phyloP scores from a whole-genome alignment of 2,113 vertebrate species.

The Salvator merianae region DNA sequence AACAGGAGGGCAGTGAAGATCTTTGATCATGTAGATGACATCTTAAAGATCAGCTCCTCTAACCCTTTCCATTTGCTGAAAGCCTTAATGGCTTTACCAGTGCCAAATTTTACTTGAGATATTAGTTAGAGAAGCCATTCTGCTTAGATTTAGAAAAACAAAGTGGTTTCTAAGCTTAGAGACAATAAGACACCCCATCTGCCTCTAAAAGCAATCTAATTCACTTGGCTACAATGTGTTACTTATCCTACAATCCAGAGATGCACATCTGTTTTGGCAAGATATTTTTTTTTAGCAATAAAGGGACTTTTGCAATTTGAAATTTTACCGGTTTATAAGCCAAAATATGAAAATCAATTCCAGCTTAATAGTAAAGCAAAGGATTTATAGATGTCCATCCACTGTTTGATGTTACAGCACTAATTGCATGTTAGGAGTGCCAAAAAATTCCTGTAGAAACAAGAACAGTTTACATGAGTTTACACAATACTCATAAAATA shows the following conservation, averaged over 20 bases:
- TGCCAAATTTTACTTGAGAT: conserved; percentile 22
- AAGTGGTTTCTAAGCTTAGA: conserved; percentile 9
- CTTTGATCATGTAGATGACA: not conserved
- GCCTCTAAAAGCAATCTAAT: not conserved
- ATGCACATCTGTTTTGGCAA: not conserved
- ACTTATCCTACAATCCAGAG: not conserved
- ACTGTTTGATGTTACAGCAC: not conserved
- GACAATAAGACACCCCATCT: not conserved
- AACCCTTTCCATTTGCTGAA: conserved; percentile 12
- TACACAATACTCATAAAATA: not conserved
- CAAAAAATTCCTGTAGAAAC: not conserved
- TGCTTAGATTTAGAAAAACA: conserved; percentile 2
- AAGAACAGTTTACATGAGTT: not conserved
- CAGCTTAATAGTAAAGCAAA: not conserved
- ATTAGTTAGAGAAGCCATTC: conserved; percentile 1
- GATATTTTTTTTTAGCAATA: not conserved
- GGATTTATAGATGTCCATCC: not conserved
- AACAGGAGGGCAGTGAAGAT: not conserved
- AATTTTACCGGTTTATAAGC: not conserved
- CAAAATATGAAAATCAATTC: not conserved
- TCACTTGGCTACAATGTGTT: not conserved
- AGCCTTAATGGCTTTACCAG: not conserved
- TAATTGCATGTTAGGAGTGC: not conserved
- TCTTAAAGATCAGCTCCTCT: not conserved
- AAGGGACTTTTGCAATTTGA: not conserved